These are phyloP conservation scores for Excalfactoria chinensis DNA, from an alignment of 2,113 vertebrate species.

Conservation along the genomic window DNA sequence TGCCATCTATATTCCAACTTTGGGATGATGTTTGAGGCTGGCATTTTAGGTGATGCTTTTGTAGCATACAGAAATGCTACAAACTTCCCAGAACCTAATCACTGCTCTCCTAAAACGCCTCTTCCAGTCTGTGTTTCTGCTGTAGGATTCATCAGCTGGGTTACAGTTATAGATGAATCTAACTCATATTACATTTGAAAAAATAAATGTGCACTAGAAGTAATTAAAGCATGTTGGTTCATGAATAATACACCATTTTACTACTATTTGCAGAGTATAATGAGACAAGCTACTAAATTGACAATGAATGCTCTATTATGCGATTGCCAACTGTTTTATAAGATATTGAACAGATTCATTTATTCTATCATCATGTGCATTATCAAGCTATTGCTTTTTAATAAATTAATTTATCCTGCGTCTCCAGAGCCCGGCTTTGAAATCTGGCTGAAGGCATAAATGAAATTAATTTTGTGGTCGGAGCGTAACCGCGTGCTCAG, in stretches of 20 bases:
- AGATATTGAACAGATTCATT: conserved; percentile 80
- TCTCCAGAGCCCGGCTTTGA: conserved; percentile 75
- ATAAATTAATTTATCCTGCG: conserved; percentile 81
- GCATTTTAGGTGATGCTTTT: not conserved
- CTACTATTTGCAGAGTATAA: conserved; percentile 77
- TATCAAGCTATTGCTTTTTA: conserved; percentile 81
- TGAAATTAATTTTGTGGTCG: conserved; percentile 72
- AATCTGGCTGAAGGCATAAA: conserved; percentile 74
- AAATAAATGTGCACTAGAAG: conserved; percentile 78
- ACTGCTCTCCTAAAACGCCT: not conserved
- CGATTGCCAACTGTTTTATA: conserved; percentile 83
- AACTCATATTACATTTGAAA: conserved; percentile 71
- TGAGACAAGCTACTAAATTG: conserved; percentile 76
- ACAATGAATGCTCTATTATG: conserved; percentile 78
- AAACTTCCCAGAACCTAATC: conserved; percentile 16
- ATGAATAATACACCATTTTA: conserved; percentile 83
- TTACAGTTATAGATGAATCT: conserved; percentile 65
- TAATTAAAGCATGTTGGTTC: conserved; percentile 81
- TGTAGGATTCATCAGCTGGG: conserved; percentile 52
- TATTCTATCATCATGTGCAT: conserved; percentile 76
- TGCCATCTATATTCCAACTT: not conserved
- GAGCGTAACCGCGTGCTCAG: not conserved
- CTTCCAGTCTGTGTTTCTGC: not conserved
- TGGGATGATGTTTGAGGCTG: not conserved
- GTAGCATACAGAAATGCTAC: not conserved